Evolutionary conservation across 64 coral and sea anemone species (phyloP), one percentile per base, ranked within the genome.

Genomic region (Montipora foliosa): DNA sequence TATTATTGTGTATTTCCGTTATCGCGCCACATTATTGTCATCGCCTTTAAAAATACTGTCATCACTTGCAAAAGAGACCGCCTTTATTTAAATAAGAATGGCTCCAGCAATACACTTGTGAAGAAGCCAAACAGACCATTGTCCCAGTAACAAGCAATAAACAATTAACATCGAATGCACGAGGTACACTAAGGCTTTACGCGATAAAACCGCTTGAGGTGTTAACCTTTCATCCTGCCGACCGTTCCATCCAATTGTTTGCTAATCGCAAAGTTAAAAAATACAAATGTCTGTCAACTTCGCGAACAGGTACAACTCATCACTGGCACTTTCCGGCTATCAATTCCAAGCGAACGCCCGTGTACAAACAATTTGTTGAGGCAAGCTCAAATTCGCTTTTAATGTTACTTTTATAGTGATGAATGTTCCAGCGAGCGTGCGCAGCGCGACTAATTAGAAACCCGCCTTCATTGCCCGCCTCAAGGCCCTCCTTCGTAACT

Each of bases 51-150:
- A 92, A 96, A 89, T 96, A 90, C 95, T 99, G 98, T 99, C 98
- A 99, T 94, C 91, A 75, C 79, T 81, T 66, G 84, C 73, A 95
- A 99, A 99, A 96, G 98, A 96, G 91, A 94, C 98, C 98, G 98
- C 98, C 98, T 95, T 86, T 91, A 99, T 99, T 99, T 96, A 82
- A 99, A 99, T 99, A 96, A 96, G 98, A 99, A 95, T 94, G 75
- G 77, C 58, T 74, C 57, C 89, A 74, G 91, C 90, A 94, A 99
- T 96, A 96, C 92, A 91, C 95, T 89, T 94, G 84, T 97, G 81
- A 97, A 87, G 77, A 88, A 80, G 74, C 93, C 96, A 97, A 95
- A 97, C 96, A 97, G 89, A 60, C 93, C 88, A 97, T 99, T 99
- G 98, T 99, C 12, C 89, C 6, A 83, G 79, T 94, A 96, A 99